Evolutionary conservation across 2,797 vertebrate species (phyloP), one percentile per base, ranked within the genome.

Genomic region (Enteromius thamalakanensis): DNA sequence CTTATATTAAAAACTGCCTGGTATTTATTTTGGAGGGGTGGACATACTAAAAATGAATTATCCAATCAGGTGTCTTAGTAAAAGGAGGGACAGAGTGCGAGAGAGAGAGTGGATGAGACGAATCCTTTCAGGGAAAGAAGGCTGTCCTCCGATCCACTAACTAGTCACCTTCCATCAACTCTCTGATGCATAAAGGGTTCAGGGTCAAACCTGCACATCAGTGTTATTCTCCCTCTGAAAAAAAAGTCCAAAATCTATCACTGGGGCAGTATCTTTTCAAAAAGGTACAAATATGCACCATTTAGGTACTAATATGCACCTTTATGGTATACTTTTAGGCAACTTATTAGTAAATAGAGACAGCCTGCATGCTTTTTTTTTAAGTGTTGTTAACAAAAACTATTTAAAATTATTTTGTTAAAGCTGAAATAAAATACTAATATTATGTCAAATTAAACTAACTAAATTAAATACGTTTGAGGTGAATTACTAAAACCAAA

Each of bases 21-120:
- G 53, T 86, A 87, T 87, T 87, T 87, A 87, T 89, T 85, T 32
- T 37, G 12, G 68, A 86, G 81, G 88, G 83, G 83, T 84, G 86
- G 85, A 76, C 69, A 64, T 84, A 32, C 68, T 49, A 78, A 86
- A 83, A 87, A 82, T 82, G 32, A 83, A 67, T 70, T 37, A 80
- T 85, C 87, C 87, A 88, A 88, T 88, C 83, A 81, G 80, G 80
- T 83, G 72, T 83, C 65, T 79, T 53, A 29, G 64, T 21, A 82
- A 55, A 86, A 69, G 53, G 34, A 74, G 34, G 58, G 83, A 72
- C 37, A 83, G 45, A 64, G 26, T 8, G 14, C 3, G 6, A 62
- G 23, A 62, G 32, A 65, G 80, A 71, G 45, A 83, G 45, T 34
- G 69, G 74, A 79, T 85, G 77, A 76, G 87, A 85, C 3, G 0